Evolutionary conservation across 1,140 invertebrate genomes (phyloP), one percentile per base, ranked within the genome.

Genomic region (Tribolium madens): DNA sequence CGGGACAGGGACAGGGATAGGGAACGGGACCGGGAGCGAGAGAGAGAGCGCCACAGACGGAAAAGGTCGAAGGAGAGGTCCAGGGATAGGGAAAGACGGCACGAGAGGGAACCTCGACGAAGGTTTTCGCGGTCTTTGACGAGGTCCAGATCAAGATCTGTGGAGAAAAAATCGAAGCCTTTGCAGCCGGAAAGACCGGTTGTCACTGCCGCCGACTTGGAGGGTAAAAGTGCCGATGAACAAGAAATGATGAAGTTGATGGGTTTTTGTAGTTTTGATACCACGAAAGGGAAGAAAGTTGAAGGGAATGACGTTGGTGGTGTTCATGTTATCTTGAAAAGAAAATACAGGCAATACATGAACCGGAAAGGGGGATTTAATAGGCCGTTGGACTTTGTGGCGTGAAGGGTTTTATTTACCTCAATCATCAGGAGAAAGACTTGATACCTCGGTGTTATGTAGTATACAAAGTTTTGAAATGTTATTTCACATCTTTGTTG

Each of bases 291-390:
- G 18, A 95, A 98, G 86, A 96, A 97, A 88, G 96, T 99, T 0
- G 92, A 95, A 7, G 96, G 95, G 0, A 99, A 98, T 86, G 95
- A 98, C 83, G 91, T 92, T 18, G 96, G 96, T 14, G 94, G 92
- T 17, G 96, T 98, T 76, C 97, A 99, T 86, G 94, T 99, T 70
- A 96, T 98, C 72, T 90, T 98, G 60, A 98, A 98, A 89, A 89
- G 98, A 83, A 97, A 98, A 87, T 99, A 99, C 86, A 92, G 97
- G 82, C 98, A 99, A 87, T 99, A 99, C 84, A 99, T 99, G 98
- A 99, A 99, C 87, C 91, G 98, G 74, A 97, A 98, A 88, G 98
- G 98, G 79, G 98, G 98, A 75, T 99, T 99, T 87, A 99, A 99
- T 86, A 90, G 98, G 84, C 98, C 98, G 36, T 88, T 99, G 60